Evolutionary conservation across 2,888 invertebrate genomes (phyloP), one percentile per base, ranked within the genome.

Genomic region (Mythimna albipuncta): DNA sequence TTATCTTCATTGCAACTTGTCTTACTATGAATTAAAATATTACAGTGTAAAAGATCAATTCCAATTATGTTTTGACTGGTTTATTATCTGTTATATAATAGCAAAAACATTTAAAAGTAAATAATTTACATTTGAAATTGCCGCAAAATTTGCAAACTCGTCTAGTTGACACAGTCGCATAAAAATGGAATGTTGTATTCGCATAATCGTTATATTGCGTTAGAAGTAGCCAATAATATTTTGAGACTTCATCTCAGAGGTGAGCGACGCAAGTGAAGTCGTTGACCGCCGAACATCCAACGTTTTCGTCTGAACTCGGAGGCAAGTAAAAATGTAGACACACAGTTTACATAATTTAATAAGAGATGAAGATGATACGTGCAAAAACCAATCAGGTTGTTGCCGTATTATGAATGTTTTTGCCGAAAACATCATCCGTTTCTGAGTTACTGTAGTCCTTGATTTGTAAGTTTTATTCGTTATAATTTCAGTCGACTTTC

Each of bases 191-290:
- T 62, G 41, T 59, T 11, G 35, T 47, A 66, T 55, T 72, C 44
- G 44, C 52, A 68, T 72, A 57, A 76, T 64, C 57, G 26, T 64
- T 72, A 65, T 26, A 70, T 58, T 71, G 38, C 61, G 54, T 35
- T 68, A 71, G 44, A 9, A 59, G 63, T 69, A 50, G 44, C 57
- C 21, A 73, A 72, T 62, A 74, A 70, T 75, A 82, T 76, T 80
- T 78, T 70, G 38, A 73, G 71, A 68, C n/a, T 69, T 58, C 58
- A 72, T 57, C 38, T 66, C 61, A 59, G 54, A 68, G 81, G 63
- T 69, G 75, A 62, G 52, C 85, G 80, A 83, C 84, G 82, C 66
- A 83, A 83, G 67, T 35, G 21, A 76, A 79, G 86, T 86, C 87
- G 55, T 74, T 85, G 86, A 87, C 85, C 87, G 79, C 62, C 72